Conservation (phyloP, 2,888 invertebrate genomes). For the Eledona agricola region DNA sequence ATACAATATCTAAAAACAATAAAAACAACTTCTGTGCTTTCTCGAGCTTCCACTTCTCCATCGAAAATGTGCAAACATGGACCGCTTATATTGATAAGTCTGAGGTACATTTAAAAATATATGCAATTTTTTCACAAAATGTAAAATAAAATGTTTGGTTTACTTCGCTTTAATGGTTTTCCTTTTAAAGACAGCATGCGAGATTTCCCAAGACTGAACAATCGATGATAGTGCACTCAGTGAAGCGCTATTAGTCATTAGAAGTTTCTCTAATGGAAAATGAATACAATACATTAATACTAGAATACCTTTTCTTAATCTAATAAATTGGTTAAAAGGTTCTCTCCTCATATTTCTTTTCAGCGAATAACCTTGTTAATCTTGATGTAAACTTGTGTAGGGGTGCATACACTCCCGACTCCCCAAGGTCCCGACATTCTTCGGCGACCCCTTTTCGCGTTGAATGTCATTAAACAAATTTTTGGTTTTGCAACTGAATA, state of each 20-base stretch:
- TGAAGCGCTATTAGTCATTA: slow-evolving; percentile 30
- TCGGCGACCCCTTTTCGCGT: slow-evolving; percentile 19
- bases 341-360: slow-evolving; percentile 48
- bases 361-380: slow-evolving; percentile 49
- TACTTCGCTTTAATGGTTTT: too few relatives aligned
- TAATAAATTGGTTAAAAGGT: slow-evolving; percentile 50
- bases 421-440: slow-evolving; percentile 40
- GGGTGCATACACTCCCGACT: slow-evolving; percentile 39
- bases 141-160: too few relatives aligned
- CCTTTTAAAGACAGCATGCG: slow-evolving; percentile 1
- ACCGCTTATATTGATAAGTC: too few relatives aligned
- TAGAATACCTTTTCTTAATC: slow-evolving; percentile 48
- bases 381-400: slow-evolving; percentile 44
- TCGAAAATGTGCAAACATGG: too few relatives aligned
- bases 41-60: too few relatives aligned
- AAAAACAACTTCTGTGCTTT: too few relatives aligned
- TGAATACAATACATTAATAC: slow-evolving; percentile 44
- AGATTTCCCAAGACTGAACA: slow-evolving; percentile 17
- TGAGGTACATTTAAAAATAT: too few relatives aligned
- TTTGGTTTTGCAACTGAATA: slow-evolving; percentile 17
- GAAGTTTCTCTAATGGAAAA: slow-evolving; percentile 36
- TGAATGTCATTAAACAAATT: slow-evolving; percentile 15
- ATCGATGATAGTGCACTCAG: slow-evolving; percentile 17
- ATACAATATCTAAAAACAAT: too few relatives aligned
- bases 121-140: too few relatives aligned